Conservation (phyloP, 1,140 invertebrate genomes). For the Diachasmimorpha longicaudata region DNA sequence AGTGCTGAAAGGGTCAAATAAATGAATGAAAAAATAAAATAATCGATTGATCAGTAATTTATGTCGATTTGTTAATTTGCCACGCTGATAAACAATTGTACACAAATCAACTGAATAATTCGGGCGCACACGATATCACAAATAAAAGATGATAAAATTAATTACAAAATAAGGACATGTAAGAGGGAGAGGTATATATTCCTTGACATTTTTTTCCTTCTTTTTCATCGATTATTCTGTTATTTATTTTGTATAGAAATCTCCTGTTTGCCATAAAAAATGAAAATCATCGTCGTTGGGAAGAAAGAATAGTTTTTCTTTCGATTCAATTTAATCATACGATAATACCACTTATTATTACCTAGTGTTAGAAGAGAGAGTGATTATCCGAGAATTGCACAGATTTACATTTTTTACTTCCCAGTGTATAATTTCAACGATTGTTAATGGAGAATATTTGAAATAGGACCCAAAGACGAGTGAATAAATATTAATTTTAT, state of each 20-base stretch:
- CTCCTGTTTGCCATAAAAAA: constrained; percentile 42
- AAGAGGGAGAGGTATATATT: not conserved
- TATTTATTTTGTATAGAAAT: constrained; percentile 60
- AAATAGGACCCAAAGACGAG: constrained; percentile 45
- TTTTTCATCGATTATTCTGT: constrained; percentile 28
- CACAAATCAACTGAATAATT: not conserved
- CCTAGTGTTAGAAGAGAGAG: too few relatives aligned
- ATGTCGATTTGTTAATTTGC: not conserved
- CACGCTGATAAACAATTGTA: not conserved
- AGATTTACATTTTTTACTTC: too few relatives aligned
- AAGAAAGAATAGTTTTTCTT: constrained; percentile 9
- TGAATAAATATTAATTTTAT: constrained; percentile 7
- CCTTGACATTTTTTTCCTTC: not conserved
- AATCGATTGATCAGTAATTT: not conserved
- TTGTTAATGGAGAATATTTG: constrained; percentile 18
- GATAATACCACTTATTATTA: not conserved
- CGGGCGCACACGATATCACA: constrained; percentile 5
- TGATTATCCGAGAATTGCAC: too few relatives aligned
- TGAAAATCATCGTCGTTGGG: not conserved
- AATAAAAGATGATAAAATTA: constrained; percentile 7
- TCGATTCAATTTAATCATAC: not conserved
- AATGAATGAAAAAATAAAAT: not conserved
- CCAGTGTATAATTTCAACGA: too few relatives aligned
- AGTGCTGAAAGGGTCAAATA: not conserved
- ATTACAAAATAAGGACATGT: not conserved